phyloP scores from a whole-genome alignment of 2,113 vertebrate species.

The Bambusicola thoracicus region DNA sequence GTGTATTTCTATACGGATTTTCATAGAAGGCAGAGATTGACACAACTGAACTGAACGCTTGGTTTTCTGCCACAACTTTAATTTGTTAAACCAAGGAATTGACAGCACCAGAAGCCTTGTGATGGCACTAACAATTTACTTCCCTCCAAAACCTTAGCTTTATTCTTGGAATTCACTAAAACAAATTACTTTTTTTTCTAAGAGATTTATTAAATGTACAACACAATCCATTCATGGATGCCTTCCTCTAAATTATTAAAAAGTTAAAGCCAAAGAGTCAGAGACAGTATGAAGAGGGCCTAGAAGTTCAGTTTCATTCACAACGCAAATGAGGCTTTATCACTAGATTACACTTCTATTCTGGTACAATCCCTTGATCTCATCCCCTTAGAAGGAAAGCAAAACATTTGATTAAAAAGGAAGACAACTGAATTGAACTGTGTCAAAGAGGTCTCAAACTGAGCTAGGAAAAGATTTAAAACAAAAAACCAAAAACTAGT shows the following conservation, averaged over 20 bases:
- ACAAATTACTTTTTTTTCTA: neutral
- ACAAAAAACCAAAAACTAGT: neutral
- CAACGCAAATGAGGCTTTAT: neutral
- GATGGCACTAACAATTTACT: neutral
- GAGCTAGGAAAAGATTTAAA: neutral
- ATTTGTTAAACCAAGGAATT: neutral
- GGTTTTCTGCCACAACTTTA: neutral
- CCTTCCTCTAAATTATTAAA: neutral
- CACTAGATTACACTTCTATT: slow-evolving; percentile 25
- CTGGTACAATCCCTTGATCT: slow-evolving; percentile 33
- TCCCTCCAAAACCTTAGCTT: neutral
- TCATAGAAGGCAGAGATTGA: neutral
- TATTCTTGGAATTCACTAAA: neutral
- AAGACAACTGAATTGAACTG: neutral
- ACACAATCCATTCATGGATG: neutral
- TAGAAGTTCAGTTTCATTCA: neutral
- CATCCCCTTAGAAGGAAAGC: slow-evolving; percentile 6
- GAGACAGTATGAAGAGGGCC: neutral
- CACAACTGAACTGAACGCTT: neutral
- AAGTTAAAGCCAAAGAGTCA: neutral
- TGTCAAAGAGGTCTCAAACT: neutral
- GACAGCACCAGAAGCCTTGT: neutral
- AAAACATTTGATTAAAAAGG: slow-evolving; percentile 39
- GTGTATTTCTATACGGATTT: neutral
- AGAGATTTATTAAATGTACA: neutral